These are phyloP conservation scores for Papilio demoleus DNA, from an alignment of 2,888 invertebrate species.

Conservation along the genomic window DNA sequence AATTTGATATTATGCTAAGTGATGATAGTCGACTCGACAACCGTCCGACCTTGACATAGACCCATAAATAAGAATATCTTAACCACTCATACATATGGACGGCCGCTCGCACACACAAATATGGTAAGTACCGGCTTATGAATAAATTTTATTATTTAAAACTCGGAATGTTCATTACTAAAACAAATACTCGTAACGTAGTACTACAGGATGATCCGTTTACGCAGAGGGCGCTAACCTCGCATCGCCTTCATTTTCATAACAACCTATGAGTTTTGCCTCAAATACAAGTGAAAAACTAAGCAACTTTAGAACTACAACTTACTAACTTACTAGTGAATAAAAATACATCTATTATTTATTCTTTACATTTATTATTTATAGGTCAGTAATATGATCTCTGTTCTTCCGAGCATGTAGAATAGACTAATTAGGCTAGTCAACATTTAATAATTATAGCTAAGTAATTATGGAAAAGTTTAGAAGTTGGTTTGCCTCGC, in stretches of 20 bases:
- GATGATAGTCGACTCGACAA: constrained; percentile 73
- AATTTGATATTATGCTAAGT: constrained; percentile 82
- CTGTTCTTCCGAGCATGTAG: background rate
- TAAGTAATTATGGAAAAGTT: constrained; percentile 22
- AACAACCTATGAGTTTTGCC: too few relatives aligned
- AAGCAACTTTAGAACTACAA: background rate
- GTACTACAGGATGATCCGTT: constrained; percentile 78
- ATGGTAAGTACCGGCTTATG: constrained; percentile 82
- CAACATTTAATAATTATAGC: background rate
- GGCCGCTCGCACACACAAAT: constrained; percentile 78
- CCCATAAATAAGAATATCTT: constrained; percentile 83
- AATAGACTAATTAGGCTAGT: background rate
- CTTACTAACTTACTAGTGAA: too few relatives aligned
- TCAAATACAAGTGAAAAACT: background rate
- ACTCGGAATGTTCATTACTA: constrained; percentile 83
- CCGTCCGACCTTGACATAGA: constrained; percentile 80
- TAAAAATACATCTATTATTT: too few relatives aligned
- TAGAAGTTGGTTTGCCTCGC: constrained; percentile 48
- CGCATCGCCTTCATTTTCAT: too few relatives aligned
- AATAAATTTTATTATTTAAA: constrained; percentile 84
- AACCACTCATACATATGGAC: constrained; percentile 82
- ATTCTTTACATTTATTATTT: background rate
- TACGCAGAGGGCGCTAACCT: constrained; percentile 37
- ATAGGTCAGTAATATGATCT: background rate
- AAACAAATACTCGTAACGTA: constrained; percentile 83